Base-by-base conservation (phyloP, 2,797 vertebrate species). In the Zenarchopterus dispar region DNA sequence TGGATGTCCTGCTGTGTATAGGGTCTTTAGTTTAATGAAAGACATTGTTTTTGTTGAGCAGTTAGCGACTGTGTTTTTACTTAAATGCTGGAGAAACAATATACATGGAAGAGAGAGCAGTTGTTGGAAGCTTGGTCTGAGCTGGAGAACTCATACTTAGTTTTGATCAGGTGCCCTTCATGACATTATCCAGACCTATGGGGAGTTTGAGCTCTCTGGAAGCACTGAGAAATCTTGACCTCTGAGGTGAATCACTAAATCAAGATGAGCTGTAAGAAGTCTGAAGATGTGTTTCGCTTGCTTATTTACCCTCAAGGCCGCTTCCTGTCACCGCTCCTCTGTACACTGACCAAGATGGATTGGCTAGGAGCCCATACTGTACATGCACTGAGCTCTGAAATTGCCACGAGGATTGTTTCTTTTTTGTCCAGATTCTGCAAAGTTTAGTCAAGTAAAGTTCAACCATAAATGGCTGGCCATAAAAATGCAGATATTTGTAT, bases 291-390 rank as follows among this genome's bases (percentile, higher is more conserved):
- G 79, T 76, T 81, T 75, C 23, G 26, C 79, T 78, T 76, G 70
- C 70, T 78, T 77, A 72, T 75, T 80, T 86, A 59, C 63, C 79
- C 75, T 64, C 56, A 65, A 81, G 76, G 75, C 80, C 69, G 50
- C 61, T 76, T 71, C 73, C 77, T 77, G 87, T 86, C 84, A 84
- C 73, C 75, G 74, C 62, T 36, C 15, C 68, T 70, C 61, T 43
- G 64, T 26, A 42, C 58, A 3, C 66, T 75, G 87, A 85, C 80
- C 70, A 73, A 75, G 83, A 86, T 66, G 73, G 71, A 87, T 78
- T 88, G 88, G 81, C 81, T 75, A 44, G 48, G 24, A 70, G 78
- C 80, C 86, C 64, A 23, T 68, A 43, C 65, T 11, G 33, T 36
- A 36, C 33, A 51, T 63, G 73, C 56, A 77, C 53, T 75, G 71